These are phyloP conservation scores for Drosophila melanosoma DNA, from an alignment of 2,888 invertebrate species.

Conservation along the genomic window DNA sequence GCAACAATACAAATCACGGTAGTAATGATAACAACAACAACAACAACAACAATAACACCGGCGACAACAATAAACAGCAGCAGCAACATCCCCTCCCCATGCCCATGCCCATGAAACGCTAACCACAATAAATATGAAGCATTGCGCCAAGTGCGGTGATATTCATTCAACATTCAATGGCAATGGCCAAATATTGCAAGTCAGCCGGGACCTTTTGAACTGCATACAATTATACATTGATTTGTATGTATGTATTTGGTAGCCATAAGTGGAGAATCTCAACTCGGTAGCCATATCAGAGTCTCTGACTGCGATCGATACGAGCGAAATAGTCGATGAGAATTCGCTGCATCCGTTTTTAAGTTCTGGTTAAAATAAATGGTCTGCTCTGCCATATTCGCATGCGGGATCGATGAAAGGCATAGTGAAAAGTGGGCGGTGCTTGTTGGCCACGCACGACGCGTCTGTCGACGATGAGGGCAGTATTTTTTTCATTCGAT, in stretches of 20 bases:
- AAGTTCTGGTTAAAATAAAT: conserved; percentile 62
- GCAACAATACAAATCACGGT: conserved; percentile 73
- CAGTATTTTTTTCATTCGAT: conserved; percentile 34
- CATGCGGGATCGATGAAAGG: conserved; percentile 72
- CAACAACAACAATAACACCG: conserved; percentile 36
- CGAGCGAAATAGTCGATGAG: conserved; percentile 24
- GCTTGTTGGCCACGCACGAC: conserved; percentile 58
- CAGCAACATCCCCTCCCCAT: conserved; percentile 6
- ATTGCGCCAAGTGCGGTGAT: conserved; percentile 70
- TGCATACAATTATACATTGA: conserved; percentile 1
- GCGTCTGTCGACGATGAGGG: conserved; percentile 38
- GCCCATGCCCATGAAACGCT: neutral
- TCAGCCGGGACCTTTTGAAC: conserved; percentile 63
- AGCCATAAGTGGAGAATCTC: conserved; percentile 35
- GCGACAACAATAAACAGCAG: conserved; percentile 45
- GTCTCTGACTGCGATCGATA: conserved; percentile 41
- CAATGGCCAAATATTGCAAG: conserved; percentile 75
- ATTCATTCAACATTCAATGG: conserved; percentile 70
- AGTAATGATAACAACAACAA: conserved; percentile 66
- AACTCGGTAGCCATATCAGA: neutral
- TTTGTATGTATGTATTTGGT: conserved; percentile 51
- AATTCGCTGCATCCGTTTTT: conserved; percentile 47
- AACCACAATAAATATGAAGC: conserved; percentile 60
- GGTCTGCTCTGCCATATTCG: conserved; percentile 44
- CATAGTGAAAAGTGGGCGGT: conserved; percentile 75